A percentile compares a stretch with the other conserved stretches of the same genome.
These are phyloP conservation scores for Porites lobata DNA, from an alignment of 92 coral and sea anemone species.

Conservation along the genomic window DNA sequence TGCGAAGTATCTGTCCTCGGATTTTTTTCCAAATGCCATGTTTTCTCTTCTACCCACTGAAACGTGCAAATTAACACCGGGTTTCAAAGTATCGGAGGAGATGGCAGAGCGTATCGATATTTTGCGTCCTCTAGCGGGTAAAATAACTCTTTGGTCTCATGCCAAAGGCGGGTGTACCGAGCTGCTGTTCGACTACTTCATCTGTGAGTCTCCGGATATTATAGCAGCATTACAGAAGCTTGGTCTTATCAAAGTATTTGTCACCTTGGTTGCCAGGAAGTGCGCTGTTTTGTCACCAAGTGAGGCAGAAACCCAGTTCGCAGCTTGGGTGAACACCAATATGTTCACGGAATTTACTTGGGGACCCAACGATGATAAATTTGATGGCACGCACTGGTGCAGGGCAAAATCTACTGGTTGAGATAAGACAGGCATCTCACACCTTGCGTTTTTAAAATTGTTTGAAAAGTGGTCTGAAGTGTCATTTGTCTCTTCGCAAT, in stretches of 20 bases:
- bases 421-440: background rate
- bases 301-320: background rate
- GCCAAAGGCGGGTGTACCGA: background rate
- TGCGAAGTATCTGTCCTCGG: background rate
- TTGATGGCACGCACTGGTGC: conserved; percentile 9
- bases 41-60: conserved; percentile 17
- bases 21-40: background rate
- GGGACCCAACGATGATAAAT: background rate
- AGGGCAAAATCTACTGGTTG: background rate
- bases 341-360: background rate
- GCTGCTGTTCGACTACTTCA: conserved; percentile 18
- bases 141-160: conserved; percentile 15
- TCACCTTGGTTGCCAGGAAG: background rate
- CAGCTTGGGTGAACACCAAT: conserved; percentile 14
- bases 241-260: conserved; percentile 7
- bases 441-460: background rate
- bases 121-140: background rate
- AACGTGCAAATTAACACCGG: conserved; percentile 10
- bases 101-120: background rate
- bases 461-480: too few relatives aligned
- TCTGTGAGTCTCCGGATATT: conserved; percentile 10
- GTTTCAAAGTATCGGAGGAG: background rate
- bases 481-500: too few relatives aligned
- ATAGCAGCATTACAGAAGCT: background rate
- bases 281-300: conserved; percentile 6